Conservation (phyloP, 2,888 invertebrate genomes). For the Tethea ocularis region DNA sequence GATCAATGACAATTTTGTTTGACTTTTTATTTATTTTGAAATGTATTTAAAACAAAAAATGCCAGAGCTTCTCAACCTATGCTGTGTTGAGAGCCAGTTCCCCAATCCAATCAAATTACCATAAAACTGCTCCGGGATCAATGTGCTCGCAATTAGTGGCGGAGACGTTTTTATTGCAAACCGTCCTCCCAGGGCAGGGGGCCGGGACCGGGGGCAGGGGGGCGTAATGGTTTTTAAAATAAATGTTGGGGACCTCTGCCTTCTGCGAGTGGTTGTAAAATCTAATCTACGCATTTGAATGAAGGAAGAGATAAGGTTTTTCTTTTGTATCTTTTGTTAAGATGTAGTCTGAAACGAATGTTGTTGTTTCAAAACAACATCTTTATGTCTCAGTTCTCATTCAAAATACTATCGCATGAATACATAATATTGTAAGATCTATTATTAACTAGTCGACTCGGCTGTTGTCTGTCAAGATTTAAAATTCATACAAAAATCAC, state of each 20-base stretch:
- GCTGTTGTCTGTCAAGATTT: no score
- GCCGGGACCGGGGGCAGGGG: neutral
- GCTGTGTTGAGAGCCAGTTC: neutral
- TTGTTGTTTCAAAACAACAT: neutral
- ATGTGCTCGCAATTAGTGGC: slow-evolving; percentile 31
- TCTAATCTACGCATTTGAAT: slow-evolving; percentile 6
- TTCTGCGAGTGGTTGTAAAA: slow-evolving; percentile 5
- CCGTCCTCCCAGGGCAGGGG: slow-evolving; percentile 11
- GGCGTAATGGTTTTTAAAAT: slow-evolving; percentile 5
- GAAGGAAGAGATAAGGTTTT: slow-evolving; percentile 1
- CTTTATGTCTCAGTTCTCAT: no score
- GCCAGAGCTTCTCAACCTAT: neutral
- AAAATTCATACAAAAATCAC: no score
- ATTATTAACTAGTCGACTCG: no score
- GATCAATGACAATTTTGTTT: no score
- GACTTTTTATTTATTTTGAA: no score
- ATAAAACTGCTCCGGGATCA: slow-evolving; percentile 27
- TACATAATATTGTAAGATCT: no score
- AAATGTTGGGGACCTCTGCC: neutral
- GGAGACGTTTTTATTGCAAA: slow-evolving; percentile 14
- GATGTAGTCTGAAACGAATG: neutral
- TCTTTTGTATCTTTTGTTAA: neutral
- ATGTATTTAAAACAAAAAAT: neutral
- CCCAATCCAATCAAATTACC: slow-evolving; percentile 32
- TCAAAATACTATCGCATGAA: no score